Evolutionary conservation across 2,113 vertebrate genomes (phyloP).

Genomic region (Amblyopsis rosae): DNA sequence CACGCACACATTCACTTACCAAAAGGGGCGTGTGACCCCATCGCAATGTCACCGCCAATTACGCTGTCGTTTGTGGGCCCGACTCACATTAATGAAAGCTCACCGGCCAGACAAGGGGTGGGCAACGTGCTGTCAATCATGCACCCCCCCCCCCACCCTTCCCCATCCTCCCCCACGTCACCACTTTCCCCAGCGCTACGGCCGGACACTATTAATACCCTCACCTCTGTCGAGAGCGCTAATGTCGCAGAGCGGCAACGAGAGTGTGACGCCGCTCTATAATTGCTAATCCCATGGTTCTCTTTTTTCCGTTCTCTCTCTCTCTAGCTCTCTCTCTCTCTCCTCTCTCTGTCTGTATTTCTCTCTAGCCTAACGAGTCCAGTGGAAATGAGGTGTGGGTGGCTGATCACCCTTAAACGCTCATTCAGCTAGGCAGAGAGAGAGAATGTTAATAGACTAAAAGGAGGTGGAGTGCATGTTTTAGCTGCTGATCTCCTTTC

Average conservation of each 20-base stretch:
- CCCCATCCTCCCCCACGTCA: constrained; percentile 15
- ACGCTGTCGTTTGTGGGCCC: constrained; percentile 8
- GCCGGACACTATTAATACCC: constrained; percentile 77
- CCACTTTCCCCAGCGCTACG: constrained; percentile 9
- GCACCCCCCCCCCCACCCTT: constrained; percentile 14
- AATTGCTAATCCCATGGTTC: constrained; percentile 79
- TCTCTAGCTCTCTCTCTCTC: constrained; percentile 11
- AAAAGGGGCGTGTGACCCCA: too few species aligned
- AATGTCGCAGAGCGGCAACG: constrained; percentile 75
- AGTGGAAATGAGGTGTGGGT: constrained; percentile 75
- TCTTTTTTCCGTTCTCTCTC: not conserved
- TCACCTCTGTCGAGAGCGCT: constrained; percentile 61
- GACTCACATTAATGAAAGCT: constrained; percentile 61
- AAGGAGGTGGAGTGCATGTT: constrained; percentile 33
- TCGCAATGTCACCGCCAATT: constrained; percentile 47
- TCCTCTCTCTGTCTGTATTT: constrained; percentile 28
- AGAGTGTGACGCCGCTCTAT: constrained; percentile 74
- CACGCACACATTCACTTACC: constrained; percentile 3
- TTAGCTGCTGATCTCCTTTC: constrained; percentile 37
- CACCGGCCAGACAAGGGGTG: constrained; percentile 31
- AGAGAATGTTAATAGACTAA: constrained; percentile 2
- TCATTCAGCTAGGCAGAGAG: constrained; percentile 66
- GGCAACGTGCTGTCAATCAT: constrained; percentile 49
- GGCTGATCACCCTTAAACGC: constrained; percentile 58
- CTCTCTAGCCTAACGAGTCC: constrained; percentile 51